Base-by-base conservation (phyloP, 1,140 invertebrate genomes). In the Patella vulgata region DNA sequence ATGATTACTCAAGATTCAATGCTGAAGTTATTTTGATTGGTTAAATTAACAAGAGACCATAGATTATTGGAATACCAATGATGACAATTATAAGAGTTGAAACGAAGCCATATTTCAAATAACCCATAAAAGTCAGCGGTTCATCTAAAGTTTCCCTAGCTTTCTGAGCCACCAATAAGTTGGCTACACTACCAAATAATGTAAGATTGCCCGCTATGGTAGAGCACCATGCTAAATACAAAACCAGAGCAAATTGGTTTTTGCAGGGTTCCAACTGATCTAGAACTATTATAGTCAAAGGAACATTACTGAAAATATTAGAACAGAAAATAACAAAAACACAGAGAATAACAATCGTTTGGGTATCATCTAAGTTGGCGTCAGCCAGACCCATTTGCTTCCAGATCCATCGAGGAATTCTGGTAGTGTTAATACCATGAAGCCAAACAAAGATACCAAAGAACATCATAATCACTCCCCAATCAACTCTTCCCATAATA, bases 191-290 rank as follows among this genome's bases (percentile, higher is more conserved):
- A 23, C 63, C 63, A 33, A 65, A 65, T 21, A 60, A 47, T 5
- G 63, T 65, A n/a, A 65, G 39, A 42, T 65, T 65, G 0, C 63
- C 63, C n/a, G 56, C 63, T n/a, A 65, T 47, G 17, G 63, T 60
- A 14, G 63, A 47, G 12, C 39, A 25, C 57, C 57, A 65, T 8
- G 47, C 56, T 12, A 65, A 30, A 48, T 65, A 60, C 25, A 65
- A 23, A 0, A 65, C 57, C 17, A 60, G 30, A 30, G 31, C 31
- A 4, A 65, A 40, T 27, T 65, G 63, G 36, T 65, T 25, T 9
- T 30, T 27, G 21, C 57, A 60, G 12, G 57, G 63, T 46, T 48
- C 25, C 30, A 65, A 27, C 40, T 65, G 63, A 27, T 59, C 63
- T 2, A 65, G 28, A 27, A 65, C 50, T 12, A 65, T 46, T 11